Conservation (phyloP, 2,888 invertebrate species). For the Hyposoter dolosus region DNA sequence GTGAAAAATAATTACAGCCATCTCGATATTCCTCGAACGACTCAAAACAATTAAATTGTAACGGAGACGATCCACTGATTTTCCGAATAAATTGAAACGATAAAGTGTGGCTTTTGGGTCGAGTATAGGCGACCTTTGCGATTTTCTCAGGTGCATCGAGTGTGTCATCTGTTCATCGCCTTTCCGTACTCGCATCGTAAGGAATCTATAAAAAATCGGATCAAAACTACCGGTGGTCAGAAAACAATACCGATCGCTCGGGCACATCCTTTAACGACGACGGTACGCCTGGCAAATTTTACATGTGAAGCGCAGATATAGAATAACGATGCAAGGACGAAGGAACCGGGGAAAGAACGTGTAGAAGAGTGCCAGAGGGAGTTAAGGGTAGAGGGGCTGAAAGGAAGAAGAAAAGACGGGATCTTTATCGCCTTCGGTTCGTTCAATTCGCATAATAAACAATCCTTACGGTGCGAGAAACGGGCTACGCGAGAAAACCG, state of each 20-base stretch:
- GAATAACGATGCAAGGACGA: conserved; percentile 16
- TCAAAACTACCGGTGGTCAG: background rate
- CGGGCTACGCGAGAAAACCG: conserved; percentile 78
- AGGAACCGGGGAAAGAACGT: conserved; percentile 51
- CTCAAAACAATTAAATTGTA: background rate
- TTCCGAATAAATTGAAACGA: background rate
- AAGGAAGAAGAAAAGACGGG: conserved; percentile 74
- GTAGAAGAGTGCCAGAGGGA: conserved; percentile 57
- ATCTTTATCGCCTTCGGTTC: conserved; percentile 84
- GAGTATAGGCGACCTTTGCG: background rate
- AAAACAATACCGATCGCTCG: background rate
- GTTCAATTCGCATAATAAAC: conserved; percentile 84
- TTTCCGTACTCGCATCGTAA: background rate
- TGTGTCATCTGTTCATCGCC: background rate
- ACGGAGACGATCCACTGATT: background rate
- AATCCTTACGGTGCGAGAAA: conserved; percentile 78
- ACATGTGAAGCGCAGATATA: background rate
- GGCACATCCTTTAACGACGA: background rate
- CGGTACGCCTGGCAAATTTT: background rate
- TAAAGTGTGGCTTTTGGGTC: background rate
- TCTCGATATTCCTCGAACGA: background rate
- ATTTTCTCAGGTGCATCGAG: background rate
- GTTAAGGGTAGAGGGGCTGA: conserved; percentile 61
- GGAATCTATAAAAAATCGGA: background rate
- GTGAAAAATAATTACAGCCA: background rate